Base-by-base conservation (phyloP, 2,797 vertebrate species). In the Protosalanx chinensis region DNA sequence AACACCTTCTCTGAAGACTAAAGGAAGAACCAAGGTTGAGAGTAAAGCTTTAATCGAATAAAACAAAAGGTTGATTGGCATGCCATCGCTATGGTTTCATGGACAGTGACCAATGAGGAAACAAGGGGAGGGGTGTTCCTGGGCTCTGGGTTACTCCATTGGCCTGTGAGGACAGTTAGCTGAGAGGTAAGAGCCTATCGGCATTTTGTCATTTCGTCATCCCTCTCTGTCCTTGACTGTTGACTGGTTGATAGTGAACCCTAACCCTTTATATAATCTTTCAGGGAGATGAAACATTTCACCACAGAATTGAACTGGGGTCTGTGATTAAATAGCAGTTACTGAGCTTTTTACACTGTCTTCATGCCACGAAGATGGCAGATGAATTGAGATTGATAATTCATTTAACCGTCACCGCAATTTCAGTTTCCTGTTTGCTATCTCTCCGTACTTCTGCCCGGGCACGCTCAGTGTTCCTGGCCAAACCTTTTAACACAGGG, bases 161-260 rank as follows among this genome's bases (percentile, higher is more conserved):
- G 76, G 76, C 77, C 80, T 81, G 73, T 83, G 77, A 84, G 83
- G 79, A 83, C 78, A 82, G 79, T 79, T 80, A 85, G 77, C 78
- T 3, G 68, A 79, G 84, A 89, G 86, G 87, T 89, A 89, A 90
- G 87, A 87, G 82, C 81, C 84, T 83, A 60, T 80, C 63, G 67
- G 78, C 84, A 82, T 80, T 81, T 76, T 49, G 57, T 82, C 84
- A 82, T 80, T 80, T 76, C 53, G 53, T 82, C 82, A 76, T 77
- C 81, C 81, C 75, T 79, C 80, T 83, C 78, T 82, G 69, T 74
- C 70, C 53, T 51, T 58, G 63, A 66, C 49, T 23, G 30, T 51
- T 53, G 65, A 37, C 53, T 69, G 23, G 23, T n/a, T 35, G 67
- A n/a, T 33, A 20, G n/a, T n/a, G n/a, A n/a, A n/a, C n/a, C n/a